These are phyloP conservation scores for Theonella swinhoei DNA, from an alignment of 37 sponge, comb jelly and placozoan species.

Conservation along the genomic window DNA sequence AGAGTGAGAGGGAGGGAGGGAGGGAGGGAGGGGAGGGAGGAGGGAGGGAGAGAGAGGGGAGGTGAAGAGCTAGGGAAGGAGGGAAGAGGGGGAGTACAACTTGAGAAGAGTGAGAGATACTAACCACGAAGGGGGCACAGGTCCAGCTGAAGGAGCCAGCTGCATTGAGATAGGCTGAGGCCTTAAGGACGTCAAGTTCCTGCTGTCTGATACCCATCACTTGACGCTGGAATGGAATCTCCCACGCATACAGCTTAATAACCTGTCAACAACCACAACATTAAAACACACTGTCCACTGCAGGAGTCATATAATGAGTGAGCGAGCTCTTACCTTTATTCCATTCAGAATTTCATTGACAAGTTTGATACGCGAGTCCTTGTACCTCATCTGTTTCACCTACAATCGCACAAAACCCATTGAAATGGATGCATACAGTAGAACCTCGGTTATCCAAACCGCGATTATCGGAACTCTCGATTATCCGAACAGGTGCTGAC, in stretches of 20 bases:
- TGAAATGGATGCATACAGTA: not conserved
- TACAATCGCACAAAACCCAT: not conserved
- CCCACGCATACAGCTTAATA: conserved; percentile 99
- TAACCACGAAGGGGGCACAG: conserved; percentile 89
- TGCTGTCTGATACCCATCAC: conserved; percentile 65
- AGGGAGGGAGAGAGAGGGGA: not conserved
- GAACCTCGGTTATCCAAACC: too few species aligned
- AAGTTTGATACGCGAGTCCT: conserved; percentile 81
- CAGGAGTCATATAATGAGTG: conserved; percentile 8
- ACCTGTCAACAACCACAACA: too few species aligned
- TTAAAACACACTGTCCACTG: too few species aligned
- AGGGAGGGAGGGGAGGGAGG: not conserved
- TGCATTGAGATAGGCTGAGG: conserved; percentile 66
- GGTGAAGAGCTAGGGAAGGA: too few species aligned
- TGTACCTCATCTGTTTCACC: conserved; percentile 77
- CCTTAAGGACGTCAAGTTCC: conserved; percentile 76
- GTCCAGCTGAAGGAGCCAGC: conserved; percentile 83
- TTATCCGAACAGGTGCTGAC: too few species aligned
- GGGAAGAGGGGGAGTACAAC: too few species aligned
- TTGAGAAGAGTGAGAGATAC: too few species aligned
- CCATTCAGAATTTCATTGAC: conserved; percentile 91
- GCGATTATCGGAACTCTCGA: too few species aligned
- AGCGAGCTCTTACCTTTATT: conserved; percentile 69
- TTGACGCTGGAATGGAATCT: conserved; percentile 70
- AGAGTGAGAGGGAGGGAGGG: not conserved